Evolutionary conservation across 2,888 invertebrate species (phyloP).

Genomic region (Drosophila kokeensis): DNA sequence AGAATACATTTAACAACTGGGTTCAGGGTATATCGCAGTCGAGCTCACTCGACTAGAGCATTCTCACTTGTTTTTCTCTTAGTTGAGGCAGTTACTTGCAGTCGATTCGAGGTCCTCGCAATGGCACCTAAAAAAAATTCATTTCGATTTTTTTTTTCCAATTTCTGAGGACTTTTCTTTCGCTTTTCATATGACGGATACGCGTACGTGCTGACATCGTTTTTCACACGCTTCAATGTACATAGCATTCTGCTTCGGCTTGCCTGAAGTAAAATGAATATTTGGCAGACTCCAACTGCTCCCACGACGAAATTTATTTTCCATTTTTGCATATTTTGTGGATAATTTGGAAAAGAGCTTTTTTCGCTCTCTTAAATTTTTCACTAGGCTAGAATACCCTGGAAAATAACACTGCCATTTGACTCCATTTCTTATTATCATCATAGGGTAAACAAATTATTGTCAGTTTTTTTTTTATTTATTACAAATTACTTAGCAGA

Average conservation of each 20-base stretch:
- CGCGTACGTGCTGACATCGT: conserved; percentile 64
- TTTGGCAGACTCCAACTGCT: conserved; percentile 53
- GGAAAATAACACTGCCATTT: background rate
- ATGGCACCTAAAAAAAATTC: conserved; percentile 41
- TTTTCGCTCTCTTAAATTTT: conserved; percentile 20
- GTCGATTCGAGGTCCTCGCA: conserved; percentile 36
- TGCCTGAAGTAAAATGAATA: conserved; percentile 58
- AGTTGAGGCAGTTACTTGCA: conserved; percentile 36
- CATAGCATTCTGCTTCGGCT: conserved; percentile 8
- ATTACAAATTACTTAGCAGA: background rate
- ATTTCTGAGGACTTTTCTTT: conserved; percentile 39
- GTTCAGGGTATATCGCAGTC: too few relatives aligned
- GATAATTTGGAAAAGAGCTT: conserved; percentile 66
- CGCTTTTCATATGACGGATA: conserved; percentile 57
- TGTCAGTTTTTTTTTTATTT: background rate
- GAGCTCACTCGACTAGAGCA: too few relatives aligned
- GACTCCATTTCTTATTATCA: background rate
- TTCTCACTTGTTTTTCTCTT: conserved; percentile 18
- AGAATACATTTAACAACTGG: too few relatives aligned
- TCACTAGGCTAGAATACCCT: conserved; percentile 16
- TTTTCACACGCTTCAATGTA: conserved; percentile 63
- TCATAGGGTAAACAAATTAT: background rate
- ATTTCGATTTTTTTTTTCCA: conserved; percentile 64
- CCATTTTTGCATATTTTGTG: conserved; percentile 71
- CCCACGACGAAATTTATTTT: conserved; percentile 63